Percentiles rank a stretch among this genome's conserved stretches.
These are phyloP conservation scores for Keiferia lycopersicella DNA, from an alignment of 2,888 invertebrate genomes.

Conservation along the genomic window DNA sequence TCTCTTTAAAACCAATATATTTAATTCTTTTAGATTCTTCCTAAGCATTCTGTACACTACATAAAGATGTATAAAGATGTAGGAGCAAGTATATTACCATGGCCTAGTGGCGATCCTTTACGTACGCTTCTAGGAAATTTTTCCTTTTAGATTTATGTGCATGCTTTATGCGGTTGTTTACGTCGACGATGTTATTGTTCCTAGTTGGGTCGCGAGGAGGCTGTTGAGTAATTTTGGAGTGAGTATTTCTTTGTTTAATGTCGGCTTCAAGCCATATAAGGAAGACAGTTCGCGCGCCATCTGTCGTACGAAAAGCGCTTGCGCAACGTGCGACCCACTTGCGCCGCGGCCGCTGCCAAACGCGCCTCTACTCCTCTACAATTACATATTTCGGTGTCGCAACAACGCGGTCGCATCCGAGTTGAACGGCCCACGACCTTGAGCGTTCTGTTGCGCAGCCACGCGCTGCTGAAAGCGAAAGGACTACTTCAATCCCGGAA, in stretches of 20 bases:
- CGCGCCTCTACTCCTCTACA: slow-evolving; percentile 76
- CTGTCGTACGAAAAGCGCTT: slow-evolving; percentile 68
- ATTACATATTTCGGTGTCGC: slow-evolving; percentile 80
- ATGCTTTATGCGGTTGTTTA: slow-evolving; percentile 23
- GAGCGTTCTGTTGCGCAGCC: slow-evolving; percentile 66
- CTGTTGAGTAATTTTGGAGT: slow-evolving; percentile 6
- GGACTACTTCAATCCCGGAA: slow-evolving; percentile 62
- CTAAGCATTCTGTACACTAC: not conserved
- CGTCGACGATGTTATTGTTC: slow-evolving; percentile 24
- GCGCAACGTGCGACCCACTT: slow-evolving; percentile 77
- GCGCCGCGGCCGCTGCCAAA: slow-evolving; percentile 75
- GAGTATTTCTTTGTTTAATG: slow-evolving; percentile 43
- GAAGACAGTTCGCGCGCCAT: slow-evolving; percentile 73
- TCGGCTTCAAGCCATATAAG: slow-evolving; percentile 57
- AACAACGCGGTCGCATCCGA: slow-evolving; percentile 78
- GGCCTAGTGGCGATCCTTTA: slow-evolving; percentile 11
- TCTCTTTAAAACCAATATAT: not conserved
- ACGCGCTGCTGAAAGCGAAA: slow-evolving; percentile 77
- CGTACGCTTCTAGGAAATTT: not conserved
- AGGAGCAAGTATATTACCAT: not conserved
- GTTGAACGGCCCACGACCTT: slow-evolving; percentile 81
- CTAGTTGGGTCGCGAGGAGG: slow-evolving; percentile 19
- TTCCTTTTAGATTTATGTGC: slow-evolving; percentile 16
- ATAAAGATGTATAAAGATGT: not conserved
- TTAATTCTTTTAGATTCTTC: not conserved